Evolutionary conservation across 2,113 vertebrate genomes (phyloP).

Genomic region (Setophaga kirtlandii): DNA sequence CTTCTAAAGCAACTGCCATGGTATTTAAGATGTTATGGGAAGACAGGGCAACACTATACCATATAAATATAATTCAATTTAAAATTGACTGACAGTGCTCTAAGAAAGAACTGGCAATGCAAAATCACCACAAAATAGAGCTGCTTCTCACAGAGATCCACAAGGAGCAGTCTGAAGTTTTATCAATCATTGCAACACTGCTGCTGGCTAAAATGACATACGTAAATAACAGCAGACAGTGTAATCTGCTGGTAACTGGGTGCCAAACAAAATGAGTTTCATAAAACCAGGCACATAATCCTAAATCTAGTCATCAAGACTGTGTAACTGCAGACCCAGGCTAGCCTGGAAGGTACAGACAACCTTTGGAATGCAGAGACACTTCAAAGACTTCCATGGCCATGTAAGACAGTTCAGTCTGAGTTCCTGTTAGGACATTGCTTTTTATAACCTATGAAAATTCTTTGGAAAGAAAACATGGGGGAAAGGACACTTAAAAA

Average conservation of each 20-base stretch:
- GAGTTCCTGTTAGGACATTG: background rate
- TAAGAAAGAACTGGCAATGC: background rate
- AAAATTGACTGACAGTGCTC: background rate
- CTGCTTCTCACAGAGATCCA: background rate
- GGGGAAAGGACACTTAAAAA: background rate
- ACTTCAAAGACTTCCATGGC: background rate
- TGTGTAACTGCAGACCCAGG: background rate
- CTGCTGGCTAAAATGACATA: background rate
- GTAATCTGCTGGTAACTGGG: background rate
- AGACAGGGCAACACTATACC: background rate
- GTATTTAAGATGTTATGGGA: background rate
- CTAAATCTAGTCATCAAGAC: background rate
- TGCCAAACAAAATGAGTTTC: background rate
- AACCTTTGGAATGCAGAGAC: background rate
- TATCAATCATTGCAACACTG: background rate
- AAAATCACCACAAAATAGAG: background rate
- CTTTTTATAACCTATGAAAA: background rate
- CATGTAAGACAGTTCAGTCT: background rate
- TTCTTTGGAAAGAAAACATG: background rate
- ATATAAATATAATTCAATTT: background rate
- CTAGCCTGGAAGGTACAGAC: background rate
- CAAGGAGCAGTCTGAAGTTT: background rate
- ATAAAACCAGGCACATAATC: background rate
- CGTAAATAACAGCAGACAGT: background rate
- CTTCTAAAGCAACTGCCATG: background rate